Conservation (phyloP, 35 echinoderm and acorn worm species). For the Holothuria glaberrima region DNA sequence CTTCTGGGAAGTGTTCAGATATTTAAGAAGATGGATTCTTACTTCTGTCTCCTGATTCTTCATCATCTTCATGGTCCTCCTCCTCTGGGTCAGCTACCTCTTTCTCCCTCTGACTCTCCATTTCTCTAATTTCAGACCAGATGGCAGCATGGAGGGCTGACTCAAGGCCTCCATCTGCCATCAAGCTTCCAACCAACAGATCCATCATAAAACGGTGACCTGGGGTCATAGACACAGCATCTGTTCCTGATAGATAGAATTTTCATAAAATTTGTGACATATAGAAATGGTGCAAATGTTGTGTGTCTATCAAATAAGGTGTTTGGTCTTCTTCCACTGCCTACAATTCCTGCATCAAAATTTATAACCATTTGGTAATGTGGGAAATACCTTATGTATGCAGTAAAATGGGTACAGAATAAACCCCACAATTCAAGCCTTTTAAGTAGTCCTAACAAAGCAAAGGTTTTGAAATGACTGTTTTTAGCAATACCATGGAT, state of each 20-base stretch:
- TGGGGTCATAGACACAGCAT: conserved; percentile 90
- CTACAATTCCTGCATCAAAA: too few relatives aligned
- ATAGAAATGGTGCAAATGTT: too few relatives aligned
- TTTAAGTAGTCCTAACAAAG: too few relatives aligned
- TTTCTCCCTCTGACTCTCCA: conserved; percentile 94
- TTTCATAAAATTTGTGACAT: too few relatives aligned
- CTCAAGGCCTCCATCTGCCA: conserved; percentile 96
- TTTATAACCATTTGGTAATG: too few relatives aligned
- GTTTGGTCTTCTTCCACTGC: too few relatives aligned
- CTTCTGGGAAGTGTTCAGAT: neutral
- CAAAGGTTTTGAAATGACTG: too few relatives aligned
- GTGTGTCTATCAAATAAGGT: too few relatives aligned
- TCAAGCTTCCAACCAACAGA: conserved; percentile 91
- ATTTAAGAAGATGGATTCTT: neutral
- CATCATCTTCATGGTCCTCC: conserved; percentile 59
- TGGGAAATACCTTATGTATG: too few relatives aligned
- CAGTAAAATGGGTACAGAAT: too few relatives aligned
- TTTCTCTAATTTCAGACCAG: conserved; percentile 84
- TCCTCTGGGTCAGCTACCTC: conserved; percentile 81
- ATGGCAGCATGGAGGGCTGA: conserved; percentile 94
- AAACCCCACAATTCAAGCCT: too few relatives aligned
- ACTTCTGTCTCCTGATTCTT: conserved; percentile 53
- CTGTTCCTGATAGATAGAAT: conserved; percentile 56
- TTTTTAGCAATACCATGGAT: too few relatives aligned
- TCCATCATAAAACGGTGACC: conserved; percentile 99